These are phyloP conservation scores for Acanthacorydalis orientalis DNA, from an alignment of 2,888 invertebrate genomes.

Conservation along the genomic window DNA sequence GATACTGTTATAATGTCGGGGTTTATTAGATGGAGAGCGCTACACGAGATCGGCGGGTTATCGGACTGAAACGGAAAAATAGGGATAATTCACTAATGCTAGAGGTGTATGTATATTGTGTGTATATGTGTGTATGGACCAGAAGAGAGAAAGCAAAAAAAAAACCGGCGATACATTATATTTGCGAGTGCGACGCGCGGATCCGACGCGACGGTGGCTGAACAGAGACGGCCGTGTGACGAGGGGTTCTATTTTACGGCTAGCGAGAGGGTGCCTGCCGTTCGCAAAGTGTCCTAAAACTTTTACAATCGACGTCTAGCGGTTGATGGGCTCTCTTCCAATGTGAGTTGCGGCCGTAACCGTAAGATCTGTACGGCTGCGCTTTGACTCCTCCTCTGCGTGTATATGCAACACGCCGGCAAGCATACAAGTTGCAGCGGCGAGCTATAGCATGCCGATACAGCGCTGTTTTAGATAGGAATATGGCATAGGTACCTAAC, in stretches of 20 bases:
- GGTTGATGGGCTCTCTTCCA: constrained; percentile 47
- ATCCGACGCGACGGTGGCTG: constrained; percentile 6
- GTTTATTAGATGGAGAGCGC: not conserved
- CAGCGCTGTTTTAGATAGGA: not conserved
- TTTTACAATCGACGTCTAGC: constrained; percentile 40
- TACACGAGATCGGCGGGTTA: not conserved
- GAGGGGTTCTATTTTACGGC: constrained; percentile 2
- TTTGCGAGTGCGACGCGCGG: not conserved
- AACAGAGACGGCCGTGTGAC: constrained; percentile 15
- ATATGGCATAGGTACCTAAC: too few species aligned
- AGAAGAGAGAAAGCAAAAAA: not conserved
- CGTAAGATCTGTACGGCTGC: constrained; percentile 41
- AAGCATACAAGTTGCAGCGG: constrained; percentile 1
- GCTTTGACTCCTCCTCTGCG: constrained; percentile 34
- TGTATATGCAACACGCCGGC: constrained; percentile 7
- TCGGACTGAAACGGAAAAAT: constrained; percentile 1
- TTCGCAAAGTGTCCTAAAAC: constrained; percentile 44
- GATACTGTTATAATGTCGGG: not conserved
- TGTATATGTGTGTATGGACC: not conserved
- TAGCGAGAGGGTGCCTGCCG: constrained; percentile 16
- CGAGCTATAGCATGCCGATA: not conserved
- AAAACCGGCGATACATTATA: not conserved
- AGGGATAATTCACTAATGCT: constrained; percentile 1
- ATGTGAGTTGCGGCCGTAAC: constrained; percentile 47
- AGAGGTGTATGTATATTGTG: not conserved